Base-by-base conservation (phyloP, 2,113 vertebrate species). In the Tragulus kanchil region DNA sequence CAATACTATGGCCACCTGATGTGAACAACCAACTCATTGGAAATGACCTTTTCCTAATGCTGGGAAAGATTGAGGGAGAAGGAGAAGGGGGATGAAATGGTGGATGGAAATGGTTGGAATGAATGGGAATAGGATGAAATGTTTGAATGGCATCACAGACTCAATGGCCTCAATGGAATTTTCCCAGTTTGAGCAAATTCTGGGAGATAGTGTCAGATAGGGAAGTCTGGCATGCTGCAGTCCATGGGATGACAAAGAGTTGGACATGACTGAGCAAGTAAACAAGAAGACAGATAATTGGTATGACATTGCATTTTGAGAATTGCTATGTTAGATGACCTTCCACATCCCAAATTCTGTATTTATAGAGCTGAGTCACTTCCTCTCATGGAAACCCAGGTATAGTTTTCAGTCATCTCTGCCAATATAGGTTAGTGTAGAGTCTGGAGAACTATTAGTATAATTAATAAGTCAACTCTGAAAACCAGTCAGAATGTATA, bases 201-300 rank as follows among this genome's bases (percentile, higher is more conserved):
- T 0, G 19, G 67, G 67, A 71, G 19, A 42, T 42, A 2, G 36
- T 71, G 19, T 21, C 21, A 10, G 67, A 71, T 11, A 71, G 36
- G 0, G 4, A 42, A 10, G 36, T 19, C 67, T 71, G 17, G 67
- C 1, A 0, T 42, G 36, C 67, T 69, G n/a, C 0, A 1, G 17
- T 69, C 36, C 10, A 69, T 69, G n/a, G 36, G 17, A 19, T 42
- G 1, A 0, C n/a, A 42, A 19, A 36, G n/a, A 69, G 67, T 42
- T 19, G 10, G n/a, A 69, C 17, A 69, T 2, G 1, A 42, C 0
- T 69, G 8, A 69, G 67, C 19, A 4, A 42, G n/a, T 69, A 36
- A 42, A 59, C 6, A 21, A 59, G 17, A 59, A 23, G 23, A 59
- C 50, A 62, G 42, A 16, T 88, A 71, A 95, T 21, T 79, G 52